Evolutionary conservation across 1,140 invertebrate species (phyloP), one percentile per base, ranked within the genome.

Genomic region (Scylla paramamosain): DNA sequence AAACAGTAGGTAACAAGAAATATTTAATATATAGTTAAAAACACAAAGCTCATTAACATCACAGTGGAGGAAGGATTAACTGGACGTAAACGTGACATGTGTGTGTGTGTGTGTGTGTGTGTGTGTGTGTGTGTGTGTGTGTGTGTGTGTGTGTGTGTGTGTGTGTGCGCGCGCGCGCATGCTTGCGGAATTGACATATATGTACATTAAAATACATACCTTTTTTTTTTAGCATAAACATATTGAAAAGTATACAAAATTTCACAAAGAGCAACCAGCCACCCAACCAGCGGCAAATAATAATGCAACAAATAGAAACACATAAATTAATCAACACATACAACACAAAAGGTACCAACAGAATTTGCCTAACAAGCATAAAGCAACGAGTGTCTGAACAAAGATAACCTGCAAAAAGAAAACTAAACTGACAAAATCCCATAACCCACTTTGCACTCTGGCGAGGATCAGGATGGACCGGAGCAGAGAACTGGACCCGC

Each of bases 71-170:
- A n/a, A n/a, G 1, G n/a, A 77, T 77, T 25, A n/a, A 77, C 20
- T 20, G 12, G 67, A n/a, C 20, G 25, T n/a, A 77, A 77, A 77
- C 25, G 67, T 77, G 67, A 77, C 25, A 2, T 59, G 52, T 59
- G 10, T 59, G 52, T 59, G 52, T 59, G 12, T 59, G 52, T 14
- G 52, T 59, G 52, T 59, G 67, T n/a, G n/a, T n/a, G n/a, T 77
- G 67, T 77, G 67, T 77, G 67, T 77, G 67, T 77, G 20, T 77
- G 67, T 77, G 25, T 77, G 67, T 77, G 67, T 77, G 67, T 77
- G 67, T 77, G 20, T 77, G 20, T 77, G 67, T 77, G 67, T 77
- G 67, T 77, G 67, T 77, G 59, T 67, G 59, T 67, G 59, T 67
- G 59, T 67, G 59, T 67, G 59, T 67, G 59, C 20, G 59, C 20